Evolutionary conservation across 1,140 invertebrate species (phyloP), one percentile per base, ranked within the genome.

Genomic region (Leptopilina clavipes): DNA sequence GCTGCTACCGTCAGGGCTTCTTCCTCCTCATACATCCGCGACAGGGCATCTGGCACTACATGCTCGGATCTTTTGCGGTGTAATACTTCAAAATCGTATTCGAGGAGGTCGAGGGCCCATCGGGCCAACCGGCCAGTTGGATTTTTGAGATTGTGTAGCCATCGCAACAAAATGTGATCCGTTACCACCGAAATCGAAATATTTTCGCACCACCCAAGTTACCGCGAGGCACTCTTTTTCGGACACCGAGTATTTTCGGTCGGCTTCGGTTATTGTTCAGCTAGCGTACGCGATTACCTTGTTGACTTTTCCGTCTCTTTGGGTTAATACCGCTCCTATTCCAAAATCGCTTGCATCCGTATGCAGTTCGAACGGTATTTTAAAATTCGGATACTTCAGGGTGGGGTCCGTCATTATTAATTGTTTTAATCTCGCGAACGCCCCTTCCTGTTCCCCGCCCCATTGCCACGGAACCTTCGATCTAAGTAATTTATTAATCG

Each of bases 401-500:
- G 44, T 75, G 1, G 74, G 74, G 9, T 65, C 43, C 7, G 45
- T 48, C 11, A 14, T 14, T 11, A 14, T 14, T n/a, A 48, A 14
- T 1, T 48, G 1, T n/a, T 48, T 48, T 14, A 48, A n/a, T 48
- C 0, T 11, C 5, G 12, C 45, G 45, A 48, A 48, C 5, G 45
- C 45, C 11, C 3, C n/a, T n/a, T 48, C 5, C n/a, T 48, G 45
- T 0, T 48, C 3, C 3, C 3, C 1, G 3, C 14, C 45, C 12
- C 12, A 48, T n/a, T 48, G 1, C 45, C 45, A 48, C 10, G 45
- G 0, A 14, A 48, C 45, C 3, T 48, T 40, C 56, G 7, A 0
- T 2, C 40, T 71, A 11, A 17, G 65, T 22, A 43, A n/a, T 43
- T 6, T 11, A 2, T 76, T 85, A 1, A 91, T 71, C 0, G 89